These are phyloP conservation scores for Euura saliciscinereae DNA, from an alignment of 1,140 invertebrate species.

Conservation along the genomic window DNA sequence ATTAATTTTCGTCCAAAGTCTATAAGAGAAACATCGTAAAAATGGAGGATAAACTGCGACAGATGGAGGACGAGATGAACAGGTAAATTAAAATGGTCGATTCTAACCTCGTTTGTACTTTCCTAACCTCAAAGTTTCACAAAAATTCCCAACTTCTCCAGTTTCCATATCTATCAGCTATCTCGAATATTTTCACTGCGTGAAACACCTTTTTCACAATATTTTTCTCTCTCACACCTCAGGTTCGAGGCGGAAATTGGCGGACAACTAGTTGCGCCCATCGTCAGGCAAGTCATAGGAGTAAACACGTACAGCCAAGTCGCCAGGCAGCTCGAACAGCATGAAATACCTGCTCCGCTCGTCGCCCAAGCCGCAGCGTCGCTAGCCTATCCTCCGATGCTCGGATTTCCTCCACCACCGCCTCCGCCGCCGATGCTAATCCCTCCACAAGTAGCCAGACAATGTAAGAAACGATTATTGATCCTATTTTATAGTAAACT, in stretches of 20 bases:
- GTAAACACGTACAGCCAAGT: slow-evolving; percentile 72
- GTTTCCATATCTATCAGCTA: neutral
- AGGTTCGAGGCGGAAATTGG: slow-evolving; percentile 90
- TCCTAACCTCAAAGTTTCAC: slow-evolving; percentile 1
- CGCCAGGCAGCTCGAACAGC: slow-evolving; percentile 68
- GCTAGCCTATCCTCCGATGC: slow-evolving; percentile 45
- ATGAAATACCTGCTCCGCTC: slow-evolving; percentile 52
- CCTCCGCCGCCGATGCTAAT: slow-evolving; percentile 65
- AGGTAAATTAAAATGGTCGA: slow-evolving; percentile 60
- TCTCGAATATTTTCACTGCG: slow-evolving; percentile 16
- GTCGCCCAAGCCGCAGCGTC: slow-evolving; percentile 48
- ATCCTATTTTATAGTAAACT: slow-evolving; percentile 3
- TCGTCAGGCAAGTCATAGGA: slow-evolving; percentile 67
- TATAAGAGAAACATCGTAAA: no score
- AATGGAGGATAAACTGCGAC: slow-evolving; percentile 63
- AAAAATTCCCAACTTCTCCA: neutral
- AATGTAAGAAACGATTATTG: slow-evolving; percentile 36
- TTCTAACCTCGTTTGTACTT: slow-evolving; percentile 11
- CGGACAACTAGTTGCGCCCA: slow-evolving; percentile 62
- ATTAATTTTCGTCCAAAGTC: no score
- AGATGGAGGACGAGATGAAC: slow-evolving; percentile 86
- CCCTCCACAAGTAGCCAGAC: slow-evolving; percentile 63
- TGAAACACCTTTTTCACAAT: slow-evolving; percentile 9
- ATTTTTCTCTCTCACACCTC: slow-evolving; percentile 18
- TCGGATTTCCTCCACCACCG: slow-evolving; percentile 58